phyloP scores from a whole-genome alignment of 1,140 invertebrate species.

The Halotydeus destructor region DNA sequence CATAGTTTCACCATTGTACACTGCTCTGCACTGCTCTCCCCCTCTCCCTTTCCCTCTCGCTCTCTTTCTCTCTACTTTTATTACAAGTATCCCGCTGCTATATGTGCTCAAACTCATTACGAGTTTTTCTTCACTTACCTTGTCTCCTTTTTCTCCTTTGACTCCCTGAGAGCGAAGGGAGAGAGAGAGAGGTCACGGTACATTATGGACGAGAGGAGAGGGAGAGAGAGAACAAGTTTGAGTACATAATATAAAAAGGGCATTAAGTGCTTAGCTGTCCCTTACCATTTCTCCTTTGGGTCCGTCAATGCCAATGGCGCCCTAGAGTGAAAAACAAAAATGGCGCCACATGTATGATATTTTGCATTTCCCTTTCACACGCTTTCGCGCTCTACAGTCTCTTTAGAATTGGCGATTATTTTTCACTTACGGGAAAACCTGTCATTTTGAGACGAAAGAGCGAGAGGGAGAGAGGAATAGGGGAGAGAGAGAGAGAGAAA shows the following conservation, averaged over 20 bases:
- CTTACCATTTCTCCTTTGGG: slow-evolving; percentile 78
- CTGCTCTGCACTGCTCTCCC: too few relatives aligned
- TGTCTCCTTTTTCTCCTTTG: slow-evolving; percentile 54
- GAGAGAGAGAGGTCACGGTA: neutral
- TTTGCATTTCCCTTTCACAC: too few relatives aligned
- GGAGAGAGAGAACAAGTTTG: slow-evolving; percentile 6
- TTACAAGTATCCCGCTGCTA: neutral
- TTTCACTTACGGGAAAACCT: slow-evolving; percentile 5
- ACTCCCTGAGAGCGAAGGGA: slow-evolving; percentile 39
- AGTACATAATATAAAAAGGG: slow-evolving; percentile 1
- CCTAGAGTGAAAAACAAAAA: slow-evolving; percentile 40
- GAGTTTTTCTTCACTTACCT: slow-evolving; percentile 14
- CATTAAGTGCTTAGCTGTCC: slow-evolving; percentile 16
- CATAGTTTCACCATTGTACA: neutral
- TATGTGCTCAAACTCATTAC: neutral
- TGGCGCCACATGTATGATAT: slow-evolving; percentile 6
- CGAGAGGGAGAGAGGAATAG: slow-evolving; percentile 8
- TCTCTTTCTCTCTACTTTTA: too few relatives aligned
- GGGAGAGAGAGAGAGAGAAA: slow-evolving; percentile 13
- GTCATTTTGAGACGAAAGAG: neutral
- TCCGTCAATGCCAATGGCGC: slow-evolving; percentile 75
- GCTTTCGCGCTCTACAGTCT: too few relatives aligned
- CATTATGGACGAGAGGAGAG: neutral
- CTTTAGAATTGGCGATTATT: too few relatives aligned
- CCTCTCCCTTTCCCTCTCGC: too few relatives aligned